Evolutionary conservation across 1,140 invertebrate species (phyloP), one percentile per base, ranked within the genome.

Genomic region (Phortica variegata): DNA sequence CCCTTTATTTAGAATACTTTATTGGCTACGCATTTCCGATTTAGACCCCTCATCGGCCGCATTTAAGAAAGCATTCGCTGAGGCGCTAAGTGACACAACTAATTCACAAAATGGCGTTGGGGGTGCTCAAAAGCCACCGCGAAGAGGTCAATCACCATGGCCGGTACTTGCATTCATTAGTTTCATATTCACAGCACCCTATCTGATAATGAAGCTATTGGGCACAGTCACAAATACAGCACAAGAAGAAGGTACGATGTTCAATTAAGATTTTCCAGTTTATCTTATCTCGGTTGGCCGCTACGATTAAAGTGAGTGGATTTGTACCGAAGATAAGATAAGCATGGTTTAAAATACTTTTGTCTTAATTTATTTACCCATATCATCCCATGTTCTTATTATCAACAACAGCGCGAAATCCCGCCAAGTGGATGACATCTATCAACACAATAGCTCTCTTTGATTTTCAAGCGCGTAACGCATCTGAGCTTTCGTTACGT

Each of bases 201-300:
- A 93, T 78, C 79, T 98, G 16, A 89, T 98, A 47, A 91, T 92
- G 77, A 92, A 87, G 77, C 82, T 96, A 63, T 65, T 96, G 7
- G 84, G 79, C 20, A 83, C 79, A 26, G 79, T 84, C 32, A 80
- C 82, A 49, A 77, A 70, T 39, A 78, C 76, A 36, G 80, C 80
- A 39, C 77, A 81, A 50, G 79, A 82, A 51, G 77, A 76, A 75
- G 77, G 80, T 81, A 65, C 72, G 77, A 74, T 32, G 18, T 32
- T 61, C 49, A 49, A 54, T 61, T 51, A 34, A 52, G 40, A 50
- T 20, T 12, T 65, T 68, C 29, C 79, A n/a, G 76, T 79, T 71
- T 70, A 70, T 69, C 61, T 69, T 45, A 69, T 69, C 65, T 31
- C 16, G 23, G 38, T 58, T 58, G 43, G 36, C 42, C 55, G 44